Conservation (phyloP, 2,888 invertebrate genomes). For the Erannis defoliaria region DNA sequence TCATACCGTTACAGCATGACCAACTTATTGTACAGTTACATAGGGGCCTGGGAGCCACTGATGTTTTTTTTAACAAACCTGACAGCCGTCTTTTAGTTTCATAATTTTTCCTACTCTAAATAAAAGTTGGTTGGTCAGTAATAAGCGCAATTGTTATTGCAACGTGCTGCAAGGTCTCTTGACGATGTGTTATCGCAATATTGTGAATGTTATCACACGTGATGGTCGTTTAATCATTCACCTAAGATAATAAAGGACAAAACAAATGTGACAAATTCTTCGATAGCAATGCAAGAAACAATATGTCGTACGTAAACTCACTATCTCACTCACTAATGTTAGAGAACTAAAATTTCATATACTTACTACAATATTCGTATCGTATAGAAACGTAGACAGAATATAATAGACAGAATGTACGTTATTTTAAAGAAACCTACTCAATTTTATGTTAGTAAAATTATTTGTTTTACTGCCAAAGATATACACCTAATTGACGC, state of each 20-base stretch:
- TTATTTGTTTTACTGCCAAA: too few species aligned
- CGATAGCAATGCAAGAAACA: background rate
- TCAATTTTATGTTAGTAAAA: too few species aligned
- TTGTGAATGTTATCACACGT: slow-evolving; percentile 22
- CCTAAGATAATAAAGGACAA: slow-evolving; percentile 4
- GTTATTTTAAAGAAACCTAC: too few species aligned
- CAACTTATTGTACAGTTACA: background rate
- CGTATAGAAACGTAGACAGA: too few species aligned
- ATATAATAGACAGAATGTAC: too few species aligned
- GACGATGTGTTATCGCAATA: slow-evolving; percentile 16
- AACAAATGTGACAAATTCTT: background rate
- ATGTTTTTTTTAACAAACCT: background rate
- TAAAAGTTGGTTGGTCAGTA: background rate
- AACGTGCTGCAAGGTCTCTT: slow-evolving; percentile 15
- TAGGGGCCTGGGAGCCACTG: background rate
- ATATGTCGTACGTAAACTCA: too few species aligned
- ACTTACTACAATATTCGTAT: too few species aligned
- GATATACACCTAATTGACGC: too few species aligned
- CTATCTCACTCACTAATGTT: too few species aligned
- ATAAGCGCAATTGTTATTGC: slow-evolving; percentile 17
- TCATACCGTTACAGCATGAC: background rate
- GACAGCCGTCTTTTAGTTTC: background rate
- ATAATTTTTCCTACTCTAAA: background rate
- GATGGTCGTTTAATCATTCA: background rate
- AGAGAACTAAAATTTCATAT: background rate